A percentile compares a stretch with the other conserved stretches of the same genome.
Evolutionary conservation across 2,888 invertebrate genomes (phyloP).

Genomic region (Apotomis turbidana): DNA sequence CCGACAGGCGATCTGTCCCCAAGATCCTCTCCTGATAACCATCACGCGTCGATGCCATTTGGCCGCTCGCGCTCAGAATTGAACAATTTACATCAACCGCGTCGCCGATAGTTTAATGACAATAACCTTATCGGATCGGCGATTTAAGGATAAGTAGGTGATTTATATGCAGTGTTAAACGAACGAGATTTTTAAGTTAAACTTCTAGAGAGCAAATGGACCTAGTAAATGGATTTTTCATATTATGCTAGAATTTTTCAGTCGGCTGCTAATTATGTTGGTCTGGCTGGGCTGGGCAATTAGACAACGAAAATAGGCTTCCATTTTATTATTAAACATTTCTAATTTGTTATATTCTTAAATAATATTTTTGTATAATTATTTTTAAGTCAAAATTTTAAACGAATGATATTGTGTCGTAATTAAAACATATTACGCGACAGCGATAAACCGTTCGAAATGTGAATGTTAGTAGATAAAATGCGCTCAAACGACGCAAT

Average conservation of each 20-base stretch:
- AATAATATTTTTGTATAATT: not conserved
- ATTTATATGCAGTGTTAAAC: conserved; percentile 72
- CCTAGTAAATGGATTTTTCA: not conserved
- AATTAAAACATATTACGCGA: not conserved
- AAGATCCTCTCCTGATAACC: conserved; percentile 74
- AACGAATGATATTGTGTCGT: not conserved
- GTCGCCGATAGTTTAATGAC: conserved; percentile 68
- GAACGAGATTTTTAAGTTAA: conserved; percentile 56
- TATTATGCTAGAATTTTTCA: not conserved
- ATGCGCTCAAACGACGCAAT: conserved; percentile 72
- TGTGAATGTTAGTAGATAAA: conserved; percentile 57
- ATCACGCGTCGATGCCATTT: conserved; percentile 78
- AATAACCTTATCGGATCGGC: conserved; percentile 72
- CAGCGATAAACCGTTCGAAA: conserved; percentile 27
- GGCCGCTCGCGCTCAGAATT: conserved; percentile 70
- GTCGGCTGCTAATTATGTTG: not conserved
- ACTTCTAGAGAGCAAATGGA: conserved; percentile 45
- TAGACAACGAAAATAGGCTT: not conserved
- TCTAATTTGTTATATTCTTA: not conserved
- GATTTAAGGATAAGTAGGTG: conserved; percentile 67
- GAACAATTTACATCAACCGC: conserved; percentile 77
- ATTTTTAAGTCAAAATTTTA: not conserved
- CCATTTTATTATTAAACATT: not conserved
- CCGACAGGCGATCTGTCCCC: conserved; percentile 67
- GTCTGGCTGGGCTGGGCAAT: not conserved